Evolutionary conservation across 2,797 vertebrate genomes (phyloP), one percentile per base, ranked within the genome.

Genomic region (Remorina albescens): DNA sequence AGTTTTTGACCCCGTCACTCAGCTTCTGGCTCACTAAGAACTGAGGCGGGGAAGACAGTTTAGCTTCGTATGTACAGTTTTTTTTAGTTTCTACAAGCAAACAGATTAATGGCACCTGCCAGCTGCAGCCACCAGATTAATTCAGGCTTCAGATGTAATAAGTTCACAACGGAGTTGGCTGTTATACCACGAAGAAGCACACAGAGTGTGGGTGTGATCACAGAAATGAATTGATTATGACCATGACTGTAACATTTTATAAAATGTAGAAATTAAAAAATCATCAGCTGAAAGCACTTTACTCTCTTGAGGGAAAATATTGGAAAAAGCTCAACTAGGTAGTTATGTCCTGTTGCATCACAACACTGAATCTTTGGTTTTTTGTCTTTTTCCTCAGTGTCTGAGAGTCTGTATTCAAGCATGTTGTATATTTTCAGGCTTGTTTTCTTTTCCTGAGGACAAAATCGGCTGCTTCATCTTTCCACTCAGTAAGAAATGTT

Each of bases 71-170:
- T n/a, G n/a, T n/a, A n/a, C n/a, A n/a, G 4, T 3, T 15, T 59
- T 25, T 47, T 23, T 68, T 32, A 36, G 9, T 30, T 26, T 42
- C 30, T 23, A 19, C 61, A 41, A 15, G 12, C 15, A 39, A 9
- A 49, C 23, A 9, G 42, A 19, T 44, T 37, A 41, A 70, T 79
- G 77, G 74, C 81, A 74, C 81, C 59, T 62, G 10, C 30, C 57
- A 54, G 6, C 28, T 58, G 44, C 32, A 21, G 61, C 32, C 26
- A 61, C 44, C 4, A 54, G n/a, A 9, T 9, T 28, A 4, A 32
- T 53, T 41, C 18, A 19, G 19, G 46, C 41, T 23, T 37, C 25
- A 64, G 23, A 42, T 47, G 18, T 19, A 9, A 8, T 18, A 51
- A 60, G 30, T 21, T 68, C n/a, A 37, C 42, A 18, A 32, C 23